phyloP scores from a whole-genome alignment of 2,113 vertebrate genomes.

The Sinocyclocheilus rhinocerous region DNA sequence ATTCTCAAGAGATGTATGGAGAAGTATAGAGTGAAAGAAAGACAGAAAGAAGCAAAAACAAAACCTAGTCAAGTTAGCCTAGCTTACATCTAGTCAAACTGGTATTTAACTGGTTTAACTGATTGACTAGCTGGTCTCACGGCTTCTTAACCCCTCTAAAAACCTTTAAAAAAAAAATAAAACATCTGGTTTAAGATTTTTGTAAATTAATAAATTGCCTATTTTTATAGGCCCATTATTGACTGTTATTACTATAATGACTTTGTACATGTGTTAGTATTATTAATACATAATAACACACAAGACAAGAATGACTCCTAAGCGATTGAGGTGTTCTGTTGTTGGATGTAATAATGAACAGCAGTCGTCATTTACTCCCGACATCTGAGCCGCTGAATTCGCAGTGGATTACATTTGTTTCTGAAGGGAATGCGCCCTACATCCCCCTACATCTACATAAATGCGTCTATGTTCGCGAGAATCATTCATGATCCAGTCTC shows the following conservation, averaged over 20 bases:
- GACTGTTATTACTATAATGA: background rate
- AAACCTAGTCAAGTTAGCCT: background rate
- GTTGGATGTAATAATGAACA: too few species aligned
- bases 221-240: background rate
- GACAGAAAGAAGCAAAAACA: background rate
- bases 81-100: background rate
- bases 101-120: background rate
- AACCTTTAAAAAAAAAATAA: background rate
- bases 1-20: background rate
- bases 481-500: too few species aligned
- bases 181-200: background rate
- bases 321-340: too few species aligned
- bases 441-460: too few species aligned
- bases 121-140: background rate
- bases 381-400: too few species aligned
- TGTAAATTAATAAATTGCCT: background rate
- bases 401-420: too few species aligned
- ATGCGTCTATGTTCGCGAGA: too few species aligned
- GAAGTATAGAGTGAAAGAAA: conserved; percentile 5
- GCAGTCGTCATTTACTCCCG: too few species aligned
- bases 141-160: background rate
- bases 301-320: too few species aligned
- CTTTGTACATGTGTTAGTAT: background rate
- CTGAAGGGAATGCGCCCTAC: too few species aligned
- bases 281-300: background rate